Evolutionary conservation across 2,113 vertebrate species (phyloP).

Genomic region (Albula goreensis): DNA sequence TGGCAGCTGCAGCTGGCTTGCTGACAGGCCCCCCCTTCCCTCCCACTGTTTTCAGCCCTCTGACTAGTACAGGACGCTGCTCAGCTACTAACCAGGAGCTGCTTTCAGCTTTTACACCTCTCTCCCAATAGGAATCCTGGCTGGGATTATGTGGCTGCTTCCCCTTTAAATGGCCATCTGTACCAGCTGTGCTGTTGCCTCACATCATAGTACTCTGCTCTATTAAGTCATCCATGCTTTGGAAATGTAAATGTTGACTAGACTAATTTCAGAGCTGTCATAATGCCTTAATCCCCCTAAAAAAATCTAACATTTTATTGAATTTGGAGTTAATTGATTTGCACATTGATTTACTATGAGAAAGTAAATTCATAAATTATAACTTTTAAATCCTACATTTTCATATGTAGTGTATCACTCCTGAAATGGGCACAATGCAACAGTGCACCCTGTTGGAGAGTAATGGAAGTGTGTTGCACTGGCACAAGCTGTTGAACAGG

Average conservation of each 20-base stretch:
- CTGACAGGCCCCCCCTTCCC: constrained; percentile 40
- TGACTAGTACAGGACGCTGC: not conserved
- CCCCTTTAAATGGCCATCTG: not conserved
- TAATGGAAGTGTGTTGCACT: not conserved
- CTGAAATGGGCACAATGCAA: not conserved
- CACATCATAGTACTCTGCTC: not conserved
- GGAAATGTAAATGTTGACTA: not conserved
- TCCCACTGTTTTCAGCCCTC: constrained; percentile 19
- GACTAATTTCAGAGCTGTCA: not conserved
- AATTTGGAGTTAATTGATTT: not conserved
- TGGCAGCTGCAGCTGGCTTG: constrained; percentile 11
- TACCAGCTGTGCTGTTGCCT: not conserved
- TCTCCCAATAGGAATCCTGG: not conserved
- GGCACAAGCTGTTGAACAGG: not conserved
- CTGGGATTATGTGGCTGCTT: not conserved
- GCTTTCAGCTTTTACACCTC: not conserved
- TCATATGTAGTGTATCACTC: not conserved
- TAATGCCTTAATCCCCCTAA: not conserved
- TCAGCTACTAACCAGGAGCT: not conserved
- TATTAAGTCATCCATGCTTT: too few species aligned
- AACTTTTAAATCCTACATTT: not conserved
- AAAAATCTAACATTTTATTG: not conserved
- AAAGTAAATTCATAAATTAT: not conserved
- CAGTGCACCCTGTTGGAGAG: not conserved
- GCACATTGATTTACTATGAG: not conserved